These are phyloP conservation scores for Calyptommatus sinebrachiatus DNA, from an alignment of 2,113 vertebrate genomes.

Conservation along the genomic window DNA sequence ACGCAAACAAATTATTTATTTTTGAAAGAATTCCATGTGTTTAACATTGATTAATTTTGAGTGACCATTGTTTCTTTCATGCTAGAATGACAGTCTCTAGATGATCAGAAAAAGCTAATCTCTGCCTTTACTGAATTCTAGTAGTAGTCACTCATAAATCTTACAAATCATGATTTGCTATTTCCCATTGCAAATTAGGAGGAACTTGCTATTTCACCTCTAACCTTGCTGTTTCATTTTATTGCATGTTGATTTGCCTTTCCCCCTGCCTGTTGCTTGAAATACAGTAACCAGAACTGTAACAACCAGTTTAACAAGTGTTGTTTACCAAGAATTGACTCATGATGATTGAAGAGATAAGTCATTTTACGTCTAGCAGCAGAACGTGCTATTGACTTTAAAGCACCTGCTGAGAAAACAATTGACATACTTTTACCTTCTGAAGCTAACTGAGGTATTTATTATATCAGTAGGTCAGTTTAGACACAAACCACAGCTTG, in stretches of 20 bases:
- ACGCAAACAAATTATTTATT: neutral
- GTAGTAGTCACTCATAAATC: conserved; percentile 19
- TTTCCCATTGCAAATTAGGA: conserved; percentile 26
- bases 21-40: neutral
- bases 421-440: rapidly evolving
- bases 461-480: conserved; percentile 29
- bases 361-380: conserved; percentile 40
- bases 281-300: conserved; percentile 36
- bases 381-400: conserved; percentile 28
- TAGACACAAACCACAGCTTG: conserved; percentile 30
- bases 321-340: conserved; percentile 12
- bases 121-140: conserved; percentile 1
- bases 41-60: neutral
- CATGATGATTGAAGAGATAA: conserved; percentile 27
- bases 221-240: conserved; percentile 10
- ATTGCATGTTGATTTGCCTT: conserved; percentile 21
- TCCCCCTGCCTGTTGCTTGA: conserved; percentile 4
- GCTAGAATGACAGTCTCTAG: neutral
- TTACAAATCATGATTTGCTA: neutral
- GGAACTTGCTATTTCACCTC: conserved; percentile 9
- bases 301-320: conserved; percentile 32
- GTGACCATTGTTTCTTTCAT: neutral
- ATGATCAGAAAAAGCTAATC: conserved; percentile 20
- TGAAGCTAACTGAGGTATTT: neutral
- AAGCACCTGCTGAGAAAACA: conserved; percentile 44